Evolutionary conservation across 2,888 invertebrate species (phyloP).

Genomic region (Drosophila sordidapex): DNA sequence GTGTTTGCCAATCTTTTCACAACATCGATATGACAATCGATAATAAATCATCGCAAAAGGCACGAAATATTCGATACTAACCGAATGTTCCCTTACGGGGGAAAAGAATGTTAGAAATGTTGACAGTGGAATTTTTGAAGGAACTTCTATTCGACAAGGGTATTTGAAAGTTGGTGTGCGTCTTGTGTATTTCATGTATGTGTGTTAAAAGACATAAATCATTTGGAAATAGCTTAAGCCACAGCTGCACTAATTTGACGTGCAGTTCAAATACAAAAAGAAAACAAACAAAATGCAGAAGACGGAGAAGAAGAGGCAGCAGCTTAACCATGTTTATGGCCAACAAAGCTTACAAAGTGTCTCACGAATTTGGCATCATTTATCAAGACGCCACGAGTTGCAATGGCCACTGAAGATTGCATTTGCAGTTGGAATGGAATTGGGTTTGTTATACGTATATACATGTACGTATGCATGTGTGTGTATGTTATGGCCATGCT

Average conservation of each 20-base stretch:
- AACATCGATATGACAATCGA: not conserved
- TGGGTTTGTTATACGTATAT: conserved; percentile 19
- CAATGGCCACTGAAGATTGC: conserved; percentile 32
- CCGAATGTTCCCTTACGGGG: not conserved
- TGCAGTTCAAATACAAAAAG: conserved; percentile 11
- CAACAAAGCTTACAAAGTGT: conserved; percentile 64
- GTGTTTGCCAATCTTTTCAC: too few species aligned
- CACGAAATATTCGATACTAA: not conserved
- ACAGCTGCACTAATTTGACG: conserved; percentile 63
- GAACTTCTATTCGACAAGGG: not conserved
- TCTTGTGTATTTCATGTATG: not conserved
- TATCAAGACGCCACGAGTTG: conserved; percentile 66
- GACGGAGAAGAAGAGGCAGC: not conserved
- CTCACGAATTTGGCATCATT: conserved; percentile 78
- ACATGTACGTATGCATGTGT: not conserved
- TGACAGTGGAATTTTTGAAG: not conserved
- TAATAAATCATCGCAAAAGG: not conserved
- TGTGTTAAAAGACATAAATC: conserved; percentile 53
- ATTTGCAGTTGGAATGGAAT: conserved; percentile 33
- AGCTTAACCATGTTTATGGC: not conserved
- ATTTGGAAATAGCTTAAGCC: conserved; percentile 31
- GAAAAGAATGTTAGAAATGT: not conserved
- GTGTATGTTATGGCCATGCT: conserved; percentile 26
- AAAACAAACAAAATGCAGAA: not conserved
- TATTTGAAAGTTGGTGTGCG: not conserved